Conservation (phyloP, 2,888 invertebrate genomes). For the Encarsia formosa region DNA sequence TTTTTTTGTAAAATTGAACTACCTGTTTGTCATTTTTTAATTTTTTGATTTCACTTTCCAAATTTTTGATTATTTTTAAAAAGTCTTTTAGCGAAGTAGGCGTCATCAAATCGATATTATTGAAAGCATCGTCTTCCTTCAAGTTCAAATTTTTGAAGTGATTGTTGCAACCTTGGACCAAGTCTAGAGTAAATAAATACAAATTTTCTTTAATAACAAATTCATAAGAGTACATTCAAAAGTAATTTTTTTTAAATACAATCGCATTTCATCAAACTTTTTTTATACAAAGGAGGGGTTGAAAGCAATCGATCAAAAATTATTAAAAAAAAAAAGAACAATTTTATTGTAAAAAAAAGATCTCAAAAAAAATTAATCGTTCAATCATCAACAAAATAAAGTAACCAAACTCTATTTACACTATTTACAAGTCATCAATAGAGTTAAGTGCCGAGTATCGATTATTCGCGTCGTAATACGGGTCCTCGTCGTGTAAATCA, state of each 20-base stretch:
- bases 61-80: constrained; percentile 42
- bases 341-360: too few relatives aligned
- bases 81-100: constrained; percentile 48
- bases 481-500: background rate
- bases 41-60: constrained; percentile 35
- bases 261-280: too few relatives aligned
- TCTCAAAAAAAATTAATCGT: too few relatives aligned
- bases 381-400: too few relatives aligned
- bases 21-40: constrained; percentile 36
- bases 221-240: too few relatives aligned
- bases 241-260: too few relatives aligned
- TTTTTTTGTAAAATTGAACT: background rate
- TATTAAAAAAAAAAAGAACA: constrained; percentile 5
- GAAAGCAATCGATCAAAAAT: background rate
- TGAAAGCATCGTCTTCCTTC: constrained; percentile 28
- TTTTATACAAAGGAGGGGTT: too few relatives aligned
- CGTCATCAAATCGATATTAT: constrained; percentile 33
- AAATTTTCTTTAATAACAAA: background rate
- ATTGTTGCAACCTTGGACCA: constrained; percentile 30
- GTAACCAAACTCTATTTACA: too few relatives aligned
- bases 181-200: constrained; percentile 26
- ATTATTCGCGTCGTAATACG: constrained; percentile 33
- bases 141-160: constrained; percentile 27
- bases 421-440: background rate
- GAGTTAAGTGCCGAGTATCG: constrained; percentile 25